Conservation (phyloP, 2,113 vertebrate genomes). For the Larimichthys polyactis region DNA sequence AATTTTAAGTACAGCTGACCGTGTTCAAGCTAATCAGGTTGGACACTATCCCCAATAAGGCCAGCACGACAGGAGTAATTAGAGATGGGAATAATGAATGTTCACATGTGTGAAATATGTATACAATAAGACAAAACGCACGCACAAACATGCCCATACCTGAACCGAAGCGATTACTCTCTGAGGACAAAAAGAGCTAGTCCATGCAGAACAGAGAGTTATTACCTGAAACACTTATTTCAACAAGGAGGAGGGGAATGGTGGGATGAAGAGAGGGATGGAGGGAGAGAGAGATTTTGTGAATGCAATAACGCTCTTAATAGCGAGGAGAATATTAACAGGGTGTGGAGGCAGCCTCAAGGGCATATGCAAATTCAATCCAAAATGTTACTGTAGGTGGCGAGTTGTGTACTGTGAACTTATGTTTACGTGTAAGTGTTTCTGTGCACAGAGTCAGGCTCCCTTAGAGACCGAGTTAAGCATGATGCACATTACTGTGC, state of each 20-base stretch:
- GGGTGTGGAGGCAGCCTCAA: conserved; percentile 69
- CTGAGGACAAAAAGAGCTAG: conserved; percentile 62
- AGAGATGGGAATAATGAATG: conserved; percentile 65
- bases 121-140: conserved; percentile 1
- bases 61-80: conserved; percentile 65
- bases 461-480: conserved; percentile 24
- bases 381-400: conserved; percentile 72
- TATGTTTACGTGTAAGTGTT: conserved; percentile 20
- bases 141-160: neutral
- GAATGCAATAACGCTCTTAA: conserved; percentile 77
- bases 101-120: conserved; percentile 38
- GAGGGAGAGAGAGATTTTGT: conserved; percentile 48
- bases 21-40: conserved; percentile 53
- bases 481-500: conserved; percentile 34
- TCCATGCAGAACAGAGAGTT: conserved; percentile 70
- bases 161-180: conserved; percentile 32
- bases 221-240: conserved; percentile 70
- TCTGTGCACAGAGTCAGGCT: conserved; percentile 10
- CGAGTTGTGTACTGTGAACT: conserved; percentile 7
- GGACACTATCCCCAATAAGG: conserved; percentile 47
- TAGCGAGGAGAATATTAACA: conserved; percentile 77
- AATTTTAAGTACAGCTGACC: conserved; percentile 45
- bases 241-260: conserved; percentile 50
- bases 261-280: conserved; percentile 39
- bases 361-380: conserved; percentile 69